Base-by-base conservation (phyloP, 1,140 invertebrate genomes). In the Harpegnathos saltator region DNA sequence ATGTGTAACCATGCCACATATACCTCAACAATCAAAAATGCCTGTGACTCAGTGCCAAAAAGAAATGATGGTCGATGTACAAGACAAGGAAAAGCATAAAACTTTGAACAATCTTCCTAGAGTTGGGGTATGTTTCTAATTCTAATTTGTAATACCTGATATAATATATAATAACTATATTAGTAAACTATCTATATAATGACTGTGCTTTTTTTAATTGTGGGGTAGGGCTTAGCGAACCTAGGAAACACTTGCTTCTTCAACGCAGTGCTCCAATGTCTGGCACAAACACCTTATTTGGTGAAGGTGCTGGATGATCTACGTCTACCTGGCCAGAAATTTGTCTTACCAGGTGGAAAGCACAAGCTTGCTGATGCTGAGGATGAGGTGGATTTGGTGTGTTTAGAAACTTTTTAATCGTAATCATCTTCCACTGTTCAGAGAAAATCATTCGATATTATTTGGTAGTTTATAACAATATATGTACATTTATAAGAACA, bases 181-280 rank as follows among this genome's bases (percentile, higher is more conserved):
- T n/a, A n/a, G n/a, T n/a, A n/a, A n/a, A n/a, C n/a, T 82, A 44
- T 44, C 24, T 12, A 48, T 26, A 44, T 50, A 12, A 54, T 24
- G 14, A 33, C 52, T 69, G 56, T 3, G 62, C 50, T 78, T 78
- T 44, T 85, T 52, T 58, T 75, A 9, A 77, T 92, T 61, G 22
- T 1, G 0, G 9, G 24, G 24, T 81, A 96, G 94, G 98, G 98
- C 15, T 93, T 98, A 66, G 93, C 94, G 52, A 99, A 99, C 95
- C 95, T 99, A 92, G 98, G 98, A 75, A 99, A 99, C 92, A 99
- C 98, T 1, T 99, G 98, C 93, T 99, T 99, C 95, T 99, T 99
- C 90, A 99, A 99, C 95, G 97, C 98, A 56, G 98, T 99, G 3
- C 96, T 99, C 95, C 98, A 99, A 92, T 97, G 97, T 93, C 94